A percentile compares a stretch with the other conserved stretches of the same genome.
These are phyloP conservation scores for Oegoconia quadripuncta DNA, from an alignment of 2,888 invertebrate species.

Conservation along the genomic window DNA sequence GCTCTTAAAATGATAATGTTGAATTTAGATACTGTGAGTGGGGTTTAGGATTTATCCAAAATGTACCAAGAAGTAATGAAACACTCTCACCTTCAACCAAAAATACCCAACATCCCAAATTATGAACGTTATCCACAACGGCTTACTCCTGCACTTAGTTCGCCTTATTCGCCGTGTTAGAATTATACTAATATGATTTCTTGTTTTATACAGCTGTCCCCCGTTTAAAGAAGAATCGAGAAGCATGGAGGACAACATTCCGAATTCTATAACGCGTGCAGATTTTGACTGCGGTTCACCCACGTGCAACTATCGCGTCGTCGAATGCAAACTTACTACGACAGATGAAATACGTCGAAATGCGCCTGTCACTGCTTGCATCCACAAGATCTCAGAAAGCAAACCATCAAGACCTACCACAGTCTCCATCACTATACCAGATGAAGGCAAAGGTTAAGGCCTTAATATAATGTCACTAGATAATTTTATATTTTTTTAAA, in stretches of 20 bases:
- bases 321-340: conserved; percentile 71
- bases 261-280: conserved; percentile 58
- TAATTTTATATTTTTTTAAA: conserved; percentile 33
- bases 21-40: too few relatives aligned
- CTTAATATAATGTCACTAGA: conserved; percentile 26
- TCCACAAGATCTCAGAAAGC: conserved; percentile 38
- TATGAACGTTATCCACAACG: too few relatives aligned
- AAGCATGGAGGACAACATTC: conserved; percentile 53
- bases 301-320: conserved; percentile 66
- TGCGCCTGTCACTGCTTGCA: conserved; percentile 33
- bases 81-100: too few relatives aligned
- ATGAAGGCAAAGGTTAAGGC: conserved; percentile 75
- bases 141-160: too few relatives aligned
- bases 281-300: conserved; percentile 68
- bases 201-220: conserved; percentile 54
- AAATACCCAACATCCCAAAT: too few relatives aligned
- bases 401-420: conserved; percentile 60
- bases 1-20: too few relatives aligned
- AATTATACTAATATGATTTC: background rate
- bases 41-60: too few relatives aligned
- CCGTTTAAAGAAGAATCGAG: conserved; percentile 66
- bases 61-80: too few relatives aligned
- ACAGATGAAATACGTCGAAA: conserved; percentile 58
- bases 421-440: conserved; percentile 79
- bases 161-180: too few relatives aligned